Percentiles rank a stretch among this genome's conserved stretches.
Conservation (phyloP, 2,888 invertebrate species). For the Phalangium opilio region DNA sequence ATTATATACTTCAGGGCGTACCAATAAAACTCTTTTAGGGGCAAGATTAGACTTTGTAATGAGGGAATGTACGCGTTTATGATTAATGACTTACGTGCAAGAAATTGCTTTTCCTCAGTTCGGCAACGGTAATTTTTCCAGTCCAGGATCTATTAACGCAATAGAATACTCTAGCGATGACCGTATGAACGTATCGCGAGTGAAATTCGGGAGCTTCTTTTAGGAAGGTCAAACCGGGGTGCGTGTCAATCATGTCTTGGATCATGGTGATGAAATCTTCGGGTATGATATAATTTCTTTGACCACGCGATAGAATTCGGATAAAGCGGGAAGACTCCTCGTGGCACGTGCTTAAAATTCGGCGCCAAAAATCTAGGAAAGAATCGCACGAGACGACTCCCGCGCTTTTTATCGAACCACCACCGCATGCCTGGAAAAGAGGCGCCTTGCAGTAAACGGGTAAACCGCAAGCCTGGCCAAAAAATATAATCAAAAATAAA, state of each 20-base stretch:
- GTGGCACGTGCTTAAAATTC: slow-evolving; percentile 64
- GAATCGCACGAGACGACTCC: slow-evolving; percentile 60
- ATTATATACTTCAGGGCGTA: too few relatives aligned
- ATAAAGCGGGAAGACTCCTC: slow-evolving; percentile 80
- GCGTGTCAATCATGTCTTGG: slow-evolving; percentile 87
- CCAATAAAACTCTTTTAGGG: too few relatives aligned
- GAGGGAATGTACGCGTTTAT: too few relatives aligned
- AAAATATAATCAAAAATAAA: too few relatives aligned
- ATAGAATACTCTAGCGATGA: slow-evolving; percentile 94
- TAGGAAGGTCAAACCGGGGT: slow-evolving; percentile 91
- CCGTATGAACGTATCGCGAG: slow-evolving; percentile 93
- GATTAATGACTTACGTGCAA: slow-evolving; percentile 38
- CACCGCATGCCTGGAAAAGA: slow-evolving; percentile 70
- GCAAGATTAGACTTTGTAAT: too few relatives aligned
- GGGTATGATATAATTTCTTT: slow-evolving; percentile 39
- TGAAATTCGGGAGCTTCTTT: slow-evolving; percentile 98
- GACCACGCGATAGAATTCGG: slow-evolving; percentile 50
- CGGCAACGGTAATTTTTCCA: slow-evolving; percentile 70
- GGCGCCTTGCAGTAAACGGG: slow-evolving; percentile 96
- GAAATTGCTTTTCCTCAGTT: slow-evolving; percentile 79
- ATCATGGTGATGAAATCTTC: slow-evolving; percentile 88
- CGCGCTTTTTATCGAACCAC: slow-evolving; percentile 39
- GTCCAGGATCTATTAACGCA: slow-evolving; percentile 95
- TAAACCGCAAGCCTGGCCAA: slow-evolving; percentile 63
- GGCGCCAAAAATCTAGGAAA: slow-evolving; percentile 83